Base-by-base conservation (phyloP, 2,113 vertebrate species). In the Tapirus terrestris region DNA sequence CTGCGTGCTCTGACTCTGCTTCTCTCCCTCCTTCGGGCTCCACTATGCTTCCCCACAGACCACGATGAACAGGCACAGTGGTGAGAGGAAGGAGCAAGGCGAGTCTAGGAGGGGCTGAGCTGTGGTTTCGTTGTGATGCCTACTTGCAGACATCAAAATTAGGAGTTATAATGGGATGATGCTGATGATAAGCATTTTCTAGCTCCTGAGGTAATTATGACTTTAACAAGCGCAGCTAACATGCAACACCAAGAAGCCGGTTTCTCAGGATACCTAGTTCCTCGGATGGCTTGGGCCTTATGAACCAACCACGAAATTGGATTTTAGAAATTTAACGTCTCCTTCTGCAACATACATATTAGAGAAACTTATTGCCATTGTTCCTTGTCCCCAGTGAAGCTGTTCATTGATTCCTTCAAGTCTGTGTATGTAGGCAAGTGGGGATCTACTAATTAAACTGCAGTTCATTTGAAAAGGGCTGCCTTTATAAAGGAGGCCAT, bases 71-170 rank as follows among this genome's bases (percentile, higher is more conserved):
- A 68, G 75, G 29, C 8, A 12, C 5, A 2, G 3, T 2, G 27
- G 5, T 31, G 51, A 67, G 48, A 60, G 29, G 25, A 31, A 36
- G 48, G 29, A 29, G 39, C 9, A 25, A 39, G 12, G 33, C 0
- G 3, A 76, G 75, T 16, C 1, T 0, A 76, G 23, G 21, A 61
- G 25, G 9, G 7, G 17, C 33, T 3, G 17, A 77, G 82, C 33
- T 53, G 2, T 36, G 9, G 20, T 27, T 83, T 79, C 60, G 23
- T 39, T 36, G 73, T 23, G 33, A 94, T 68, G 92, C 80, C 84
- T 97, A 61, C 89, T 89, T 89, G 39, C 3, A 4, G 48, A 77
- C 81, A 79, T 83, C 97, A 94, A 96, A 97, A 90, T 73, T 31
- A 43, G 96, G 61, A 43, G 79, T 85, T 9, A 0, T 17, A 11